Evolutionary conservation across 2,113 vertebrate genomes (phyloP), one percentile per base, ranked within the genome.

Genomic region (Syngnathus scovelli): DNA sequence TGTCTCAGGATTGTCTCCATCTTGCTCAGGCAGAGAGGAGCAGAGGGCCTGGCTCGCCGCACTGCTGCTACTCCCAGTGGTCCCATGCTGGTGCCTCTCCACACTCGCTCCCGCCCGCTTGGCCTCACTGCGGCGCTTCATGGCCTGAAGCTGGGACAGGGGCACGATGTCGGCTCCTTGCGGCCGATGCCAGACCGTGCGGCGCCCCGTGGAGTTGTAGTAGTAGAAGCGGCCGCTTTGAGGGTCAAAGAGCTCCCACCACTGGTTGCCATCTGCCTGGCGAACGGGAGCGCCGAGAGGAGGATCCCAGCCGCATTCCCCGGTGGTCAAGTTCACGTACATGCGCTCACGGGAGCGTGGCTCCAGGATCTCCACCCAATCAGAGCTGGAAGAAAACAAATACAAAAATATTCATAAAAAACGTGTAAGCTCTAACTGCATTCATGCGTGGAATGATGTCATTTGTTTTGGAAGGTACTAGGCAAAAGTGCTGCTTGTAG

Each of bases 331-430:
- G 81, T 96, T 96, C 58, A 96, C 93, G 0, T 94, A 96, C 93
- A 96, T 96, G 56, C 89, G 92, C 86, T 94, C 92, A 41, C 88
- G 91, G 43, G 93, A 93, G 88, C 94, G 93, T 6, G 94, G 94
- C 84, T 96, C 94, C 36, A 95, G 88, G 79, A 95, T 95, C 87
- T 96, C 94, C 88, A 96, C 94, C 94, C 94, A 96, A 80, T 96
- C 94, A 0, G 92, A 86, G 78, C 94, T 96, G 89, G 54, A 68
- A 12, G 27, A 76, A 48, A 69, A 73, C 39, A 78, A 69, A 80
- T 1, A 49, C 58, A 7, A 5, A 4, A 21, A 21, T n/a, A 44
- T 27, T 11, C 9, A 43, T 6, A 19, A 55, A 65, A 61, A 66
- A 49, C 79, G 66, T 74, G 71, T 67, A 70, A 76, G 64, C 75